Evolutionary conservation across 2,888 invertebrate genomes (phyloP).

Genomic region (Cepaea hortensis): DNA sequence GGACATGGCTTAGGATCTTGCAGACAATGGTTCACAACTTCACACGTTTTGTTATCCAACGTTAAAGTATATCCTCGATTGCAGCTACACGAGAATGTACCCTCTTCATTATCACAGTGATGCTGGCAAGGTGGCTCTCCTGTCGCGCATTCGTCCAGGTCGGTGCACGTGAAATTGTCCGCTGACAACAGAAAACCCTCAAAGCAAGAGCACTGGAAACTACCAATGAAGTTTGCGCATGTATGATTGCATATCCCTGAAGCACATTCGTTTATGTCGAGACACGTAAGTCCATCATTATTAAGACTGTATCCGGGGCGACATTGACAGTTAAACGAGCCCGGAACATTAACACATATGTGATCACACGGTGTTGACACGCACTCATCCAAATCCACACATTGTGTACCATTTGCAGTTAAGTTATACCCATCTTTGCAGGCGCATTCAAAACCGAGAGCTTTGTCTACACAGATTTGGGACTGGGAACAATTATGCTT

Average conservation of each 20-base stretch:
- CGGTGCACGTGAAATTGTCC: neutral
- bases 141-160: neutral
- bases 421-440: neutral
- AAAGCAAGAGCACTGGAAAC: neutral
- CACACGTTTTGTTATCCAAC: neutral
- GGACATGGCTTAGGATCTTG: neutral
- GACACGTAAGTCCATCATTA: neutral
- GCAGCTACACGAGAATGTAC: neutral
- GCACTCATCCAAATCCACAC: constrained; percentile 19
- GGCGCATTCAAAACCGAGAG: neutral
- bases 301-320: neutral
- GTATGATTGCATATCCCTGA: neutral
- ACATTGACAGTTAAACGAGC: neutral
- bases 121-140: neutral
- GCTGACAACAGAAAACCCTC: neutral
- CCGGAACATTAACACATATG: neutral
- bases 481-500: constrained; percentile 7
- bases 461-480: neutral
- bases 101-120: neutral
- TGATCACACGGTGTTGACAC: neutral
- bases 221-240: neutral
- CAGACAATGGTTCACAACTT: neutral
- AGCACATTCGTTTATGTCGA: neutral
- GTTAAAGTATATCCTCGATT: neutral
- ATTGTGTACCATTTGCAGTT: neutral